Percentiles rank a stretch among this genome's conserved stretches.
phyloP scores from a whole-genome alignment of 2,888 invertebrate species.

The Meganola albula region DNA sequence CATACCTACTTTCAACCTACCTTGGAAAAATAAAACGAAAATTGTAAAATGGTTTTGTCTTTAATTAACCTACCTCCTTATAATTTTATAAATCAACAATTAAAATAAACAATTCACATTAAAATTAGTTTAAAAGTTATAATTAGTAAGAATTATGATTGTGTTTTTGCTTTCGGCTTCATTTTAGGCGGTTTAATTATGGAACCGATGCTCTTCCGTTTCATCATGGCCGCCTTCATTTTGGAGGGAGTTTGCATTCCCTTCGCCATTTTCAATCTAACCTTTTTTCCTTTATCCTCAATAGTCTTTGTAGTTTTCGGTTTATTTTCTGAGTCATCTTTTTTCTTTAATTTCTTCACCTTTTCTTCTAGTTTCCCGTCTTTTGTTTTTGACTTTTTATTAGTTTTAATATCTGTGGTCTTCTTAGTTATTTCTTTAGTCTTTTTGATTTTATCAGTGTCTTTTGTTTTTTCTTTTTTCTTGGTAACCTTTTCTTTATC shows the following conservation, averaged over 20 bases:
- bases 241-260: constrained; percentile 38
- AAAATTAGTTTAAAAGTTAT: too few species aligned
- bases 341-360: not conserved
- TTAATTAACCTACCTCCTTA: too few species aligned
- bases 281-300: constrained; percentile 11
- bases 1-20: too few species aligned
- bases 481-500: constrained; percentile 24
- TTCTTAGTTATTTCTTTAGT: constrained; percentile 19
- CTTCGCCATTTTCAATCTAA: constrained; percentile 24
- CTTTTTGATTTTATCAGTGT: constrained; percentile 17
- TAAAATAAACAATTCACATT: not conserved
- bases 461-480: constrained; percentile 20
- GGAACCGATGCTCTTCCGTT: constrained; percentile 57
- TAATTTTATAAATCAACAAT: not conserved
- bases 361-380: constrained; percentile 9
- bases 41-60: too few species aligned
- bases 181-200: constrained; percentile 65
- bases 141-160: not conserved
- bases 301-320: constrained; percentile 14
- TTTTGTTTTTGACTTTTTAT: constrained; percentile 13
- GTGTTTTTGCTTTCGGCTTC: constrained; percentile 43
- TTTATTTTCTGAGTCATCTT: constrained; percentile 13
- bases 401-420: constrained; percentile 20
- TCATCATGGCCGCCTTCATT: constrained; percentile 42
- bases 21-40: too few species aligned